Evolutionary conservation across 2,113 vertebrate genomes (phyloP), one percentile per base, ranked within the genome.

Genomic region (Gadus chalcogrammus): DNA sequence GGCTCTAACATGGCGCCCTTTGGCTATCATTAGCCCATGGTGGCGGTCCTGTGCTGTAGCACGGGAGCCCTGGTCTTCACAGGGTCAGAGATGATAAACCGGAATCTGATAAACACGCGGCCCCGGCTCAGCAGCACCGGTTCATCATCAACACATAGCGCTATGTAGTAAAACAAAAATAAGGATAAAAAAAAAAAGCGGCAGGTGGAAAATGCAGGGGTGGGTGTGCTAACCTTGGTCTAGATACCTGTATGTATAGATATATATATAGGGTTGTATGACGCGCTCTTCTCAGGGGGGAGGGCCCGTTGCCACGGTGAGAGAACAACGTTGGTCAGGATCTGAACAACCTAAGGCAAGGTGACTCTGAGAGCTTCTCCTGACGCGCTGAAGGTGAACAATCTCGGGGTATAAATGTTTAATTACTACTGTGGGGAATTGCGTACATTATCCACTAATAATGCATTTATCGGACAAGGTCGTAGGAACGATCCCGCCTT

Each of bases 11-110:
- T 62, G 28, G 24, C 15, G 65, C 72, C 78, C 77, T 72, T 27
- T 68, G 63, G 80, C 61, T 74, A 72, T 65, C 62, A 70, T 15
- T 77, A 76, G 76, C 73, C 73, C 79, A 79, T 59, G 35, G 31
- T 11, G 77, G 70, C 64, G 42, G 64, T 63, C 48, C 52, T 16
- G 31, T 31, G 31, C 31, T 4, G 31, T 31, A 31, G 31, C 31
- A 31, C 5, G 31, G 3, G 31, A 31, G 31, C 62, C 68, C 59
- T 35, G 42, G 66, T 65, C 20, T 22, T 55, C 31, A 77, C 76
- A 58, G 48, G 69, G 70, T 64, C 56, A 1, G 65, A 80, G 64
- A 83, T 52, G 52, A 75, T 58, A 7, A 58, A 31, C 52, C 52
- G 4, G 31, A 31, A 55, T 55, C 52, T 55, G 52, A 55, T 55